Evolutionary conservation across 35 echinoderm and acorn worm genomes (phyloP), one percentile per base, ranked within the genome.

Genomic region (Amphiura filiformis): DNA sequence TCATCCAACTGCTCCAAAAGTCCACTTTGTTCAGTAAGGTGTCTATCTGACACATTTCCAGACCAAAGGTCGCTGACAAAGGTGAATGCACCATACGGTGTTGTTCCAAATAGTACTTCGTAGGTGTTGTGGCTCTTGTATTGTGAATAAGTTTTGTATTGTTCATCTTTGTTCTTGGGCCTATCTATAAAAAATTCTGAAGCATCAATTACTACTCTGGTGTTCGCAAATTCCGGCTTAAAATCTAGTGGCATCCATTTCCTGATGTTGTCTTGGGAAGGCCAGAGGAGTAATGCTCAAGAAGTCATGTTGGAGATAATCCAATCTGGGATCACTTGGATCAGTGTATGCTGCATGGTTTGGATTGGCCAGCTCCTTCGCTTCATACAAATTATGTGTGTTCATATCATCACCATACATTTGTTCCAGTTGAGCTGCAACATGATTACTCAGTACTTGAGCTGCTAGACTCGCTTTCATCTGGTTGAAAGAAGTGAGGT

Each of bases 31-130:
- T 79, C 57, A 11, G 82, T 91, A 26, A 91, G 33, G 64, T 91
- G 85, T 52, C 84, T 90, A 76, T 91, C 89, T 9, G 89, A 91
- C n/a, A 85, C 70, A 78, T 91, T 91, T 79, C 89, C 89, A 32
- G 75, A 77, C 81, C 76, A 85, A 17, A 91, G 40, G 36, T 85
- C 75, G 33, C 35, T 31, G 15, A 91, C 70, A 81, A 91, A 91
- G 4, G 89, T 91, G 41, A 91, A 85, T 39, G 81, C 26, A n/a
- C 82, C 90, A 91, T 31, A 64, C n/a, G 90, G 82, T 47, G 70
- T 47, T 1, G 86, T 79, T 5, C 90, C 90, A 39, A 91, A 76
- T 32, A 91, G 77, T 20, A 86, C 80, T 36, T 91, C 86, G 36
- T 81, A 91, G 2, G 90, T 91, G 47, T 86, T 91, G 37, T 86